A percentile compares a stretch with the other conserved stretches of the same genome.
Conservation (phyloP, 2,113 vertebrate species). For the Trogon melanurus region DNA sequence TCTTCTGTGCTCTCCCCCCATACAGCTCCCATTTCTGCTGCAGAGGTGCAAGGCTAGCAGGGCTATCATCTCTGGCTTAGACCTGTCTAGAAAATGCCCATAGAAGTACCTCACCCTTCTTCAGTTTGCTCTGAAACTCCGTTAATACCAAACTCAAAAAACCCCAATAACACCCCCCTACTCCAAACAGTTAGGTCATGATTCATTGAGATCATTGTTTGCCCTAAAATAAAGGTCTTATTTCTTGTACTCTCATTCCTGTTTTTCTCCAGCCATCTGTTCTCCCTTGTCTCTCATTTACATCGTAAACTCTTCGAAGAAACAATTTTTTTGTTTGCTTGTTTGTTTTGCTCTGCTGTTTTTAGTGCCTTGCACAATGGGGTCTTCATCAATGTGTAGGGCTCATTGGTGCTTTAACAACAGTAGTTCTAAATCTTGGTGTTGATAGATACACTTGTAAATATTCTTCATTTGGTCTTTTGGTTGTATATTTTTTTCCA, state of each 20-base stretch:
- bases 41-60: not conserved
- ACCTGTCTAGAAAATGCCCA: not conserved
- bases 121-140: not conserved
- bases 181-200: not conserved
- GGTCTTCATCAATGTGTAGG: not conserved
- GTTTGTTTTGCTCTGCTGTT: not conserved
- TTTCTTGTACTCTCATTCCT: not conserved
- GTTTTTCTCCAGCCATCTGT: not conserved
- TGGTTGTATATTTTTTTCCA: not conserved
- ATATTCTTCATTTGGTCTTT: not conserved
- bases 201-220: not conserved
- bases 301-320: not conserved
- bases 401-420: not conserved
- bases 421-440: not conserved
- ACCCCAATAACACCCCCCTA: fast-evolving
- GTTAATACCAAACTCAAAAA: not conserved
- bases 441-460: not conserved
- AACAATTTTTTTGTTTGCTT: not conserved
- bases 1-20: not conserved
- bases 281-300: not conserved
- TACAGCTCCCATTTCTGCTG: not conserved
- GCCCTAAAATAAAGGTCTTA: not conserved
- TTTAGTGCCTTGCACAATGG: not conserved
- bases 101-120: not conserved
- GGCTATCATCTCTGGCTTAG: fast-evolving